phyloP scores from a whole-genome alignment of 2,113 vertebrate genomes.

The Nothoprocta pentlandii region DNA sequence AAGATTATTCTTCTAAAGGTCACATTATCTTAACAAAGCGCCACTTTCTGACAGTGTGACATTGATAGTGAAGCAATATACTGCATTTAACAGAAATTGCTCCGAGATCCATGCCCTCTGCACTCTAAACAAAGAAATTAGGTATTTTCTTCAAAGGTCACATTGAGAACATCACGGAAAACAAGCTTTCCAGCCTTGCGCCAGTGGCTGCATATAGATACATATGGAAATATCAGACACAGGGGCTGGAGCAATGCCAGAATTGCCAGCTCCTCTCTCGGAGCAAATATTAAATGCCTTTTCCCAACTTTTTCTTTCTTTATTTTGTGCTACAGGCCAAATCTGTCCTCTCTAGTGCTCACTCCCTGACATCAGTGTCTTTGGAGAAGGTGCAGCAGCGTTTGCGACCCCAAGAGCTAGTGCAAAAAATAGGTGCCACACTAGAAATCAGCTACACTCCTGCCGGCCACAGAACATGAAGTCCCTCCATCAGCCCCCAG shows the following conservation, averaged over 20 bases:
- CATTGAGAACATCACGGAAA: slow-evolving; percentile 61
- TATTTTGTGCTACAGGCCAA: neutral
- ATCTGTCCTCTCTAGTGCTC: neutral
- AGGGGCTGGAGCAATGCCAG: neutral
- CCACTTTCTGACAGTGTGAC: slow-evolving; percentile 75
- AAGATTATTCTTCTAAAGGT: slow-evolving; percentile 80
- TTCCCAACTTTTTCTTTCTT: neutral
- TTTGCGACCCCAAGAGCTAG: neutral
- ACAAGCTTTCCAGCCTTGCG: slow-evolving; percentile 27
- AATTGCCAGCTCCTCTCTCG: neutral
- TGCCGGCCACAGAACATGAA: neutral
- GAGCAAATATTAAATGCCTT: neutral
- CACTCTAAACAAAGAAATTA: slow-evolving; percentile 78
- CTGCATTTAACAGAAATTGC: slow-evolving; percentile 66
- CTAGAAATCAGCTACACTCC: neutral
- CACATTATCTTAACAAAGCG: slow-evolving; percentile 84
- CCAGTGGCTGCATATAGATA: slow-evolving; percentile 50
- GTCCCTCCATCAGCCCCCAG: neutral
- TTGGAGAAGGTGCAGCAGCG: neutral
- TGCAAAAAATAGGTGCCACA: rapidly evolving
- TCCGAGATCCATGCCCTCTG: slow-evolving; percentile 71
- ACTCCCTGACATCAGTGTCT: neutral
- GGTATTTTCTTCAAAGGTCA: slow-evolving; percentile 82
- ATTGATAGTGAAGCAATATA: slow-evolving; percentile 64
- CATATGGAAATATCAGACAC: slow-evolving; percentile 18